phyloP scores from a whole-genome alignment of 2,113 vertebrate genomes.

The Furnarius figulus region DNA sequence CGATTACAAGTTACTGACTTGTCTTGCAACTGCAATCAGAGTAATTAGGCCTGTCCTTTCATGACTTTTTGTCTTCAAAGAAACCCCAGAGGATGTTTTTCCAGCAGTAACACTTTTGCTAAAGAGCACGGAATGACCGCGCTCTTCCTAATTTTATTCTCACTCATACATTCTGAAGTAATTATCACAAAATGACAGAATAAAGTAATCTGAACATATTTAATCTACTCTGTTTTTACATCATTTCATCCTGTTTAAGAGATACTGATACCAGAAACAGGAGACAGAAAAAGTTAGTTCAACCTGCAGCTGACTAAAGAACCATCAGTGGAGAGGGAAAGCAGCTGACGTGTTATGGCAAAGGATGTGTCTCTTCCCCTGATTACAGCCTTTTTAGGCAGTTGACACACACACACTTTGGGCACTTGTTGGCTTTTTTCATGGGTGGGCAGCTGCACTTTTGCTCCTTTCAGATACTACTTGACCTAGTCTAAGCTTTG shows the following conservation, averaged over 20 bases:
- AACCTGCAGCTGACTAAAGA: neutral
- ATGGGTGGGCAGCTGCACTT: neutral
- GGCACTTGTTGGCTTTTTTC: neutral
- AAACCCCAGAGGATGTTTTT: neutral
- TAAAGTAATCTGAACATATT: neutral
- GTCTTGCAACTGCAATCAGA: neutral
- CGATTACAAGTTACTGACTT: neutral
- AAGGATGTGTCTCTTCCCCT: neutral
- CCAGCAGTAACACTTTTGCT: neutral
- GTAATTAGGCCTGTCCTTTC: neutral
- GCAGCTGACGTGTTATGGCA: neutral
- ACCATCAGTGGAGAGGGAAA: neutral
- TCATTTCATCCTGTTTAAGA: neutral
- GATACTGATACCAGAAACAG: neutral
- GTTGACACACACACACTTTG: neutral
- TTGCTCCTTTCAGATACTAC: neutral
- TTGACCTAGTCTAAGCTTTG: neutral
- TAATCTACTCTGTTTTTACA: neutral
- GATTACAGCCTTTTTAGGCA: neutral
- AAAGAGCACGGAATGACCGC: neutral
- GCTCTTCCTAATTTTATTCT: neutral
- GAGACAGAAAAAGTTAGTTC: neutral
- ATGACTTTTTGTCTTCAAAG: neutral
- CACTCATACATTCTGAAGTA: neutral
- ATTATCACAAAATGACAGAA: neutral